A percentile compares a stretch with the other conserved stretches of the same genome.
Conservation (phyloP, 2,113 vertebrate species). For the Artemisiospiza belli region DNA sequence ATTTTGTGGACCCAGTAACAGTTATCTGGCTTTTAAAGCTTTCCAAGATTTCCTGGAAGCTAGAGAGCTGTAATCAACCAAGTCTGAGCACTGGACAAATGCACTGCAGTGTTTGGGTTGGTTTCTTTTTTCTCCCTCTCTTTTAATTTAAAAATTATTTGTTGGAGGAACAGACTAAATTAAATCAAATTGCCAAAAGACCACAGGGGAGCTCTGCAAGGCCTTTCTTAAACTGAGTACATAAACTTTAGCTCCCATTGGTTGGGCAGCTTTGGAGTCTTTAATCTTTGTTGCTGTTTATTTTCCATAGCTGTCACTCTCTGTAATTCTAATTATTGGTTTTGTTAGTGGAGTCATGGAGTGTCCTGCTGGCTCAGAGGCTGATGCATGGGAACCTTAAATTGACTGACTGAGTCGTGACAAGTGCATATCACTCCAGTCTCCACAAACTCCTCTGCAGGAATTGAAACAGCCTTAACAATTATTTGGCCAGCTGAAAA, state of each 20-base stretch:
- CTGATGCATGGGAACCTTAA: slow-evolving; percentile 31
- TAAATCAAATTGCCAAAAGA: slow-evolving; percentile 46
- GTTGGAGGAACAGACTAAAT: slow-evolving; percentile 52
- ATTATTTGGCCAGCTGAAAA: slow-evolving; percentile 50
- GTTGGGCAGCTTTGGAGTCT: neutral
- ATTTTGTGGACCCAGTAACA: neutral
- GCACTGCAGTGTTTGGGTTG: neutral
- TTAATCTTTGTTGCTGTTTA: slow-evolving; percentile 63
- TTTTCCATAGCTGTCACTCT: slow-evolving; percentile 62
- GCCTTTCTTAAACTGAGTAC: slow-evolving; percentile 20
- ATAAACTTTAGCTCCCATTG: slow-evolving; percentile 38
- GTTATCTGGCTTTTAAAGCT: neutral
- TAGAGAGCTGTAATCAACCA: neutral
- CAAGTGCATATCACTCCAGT: slow-evolving; percentile 12
- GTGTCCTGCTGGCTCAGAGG: slow-evolving; percentile 11
- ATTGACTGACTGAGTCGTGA: slow-evolving; percentile 14
- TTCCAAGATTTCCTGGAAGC: slow-evolving; percentile 20
- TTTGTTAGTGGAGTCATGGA: slow-evolving; percentile 52
- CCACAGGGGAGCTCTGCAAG: slow-evolving; percentile 31
- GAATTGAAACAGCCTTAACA: slow-evolving; percentile 36
- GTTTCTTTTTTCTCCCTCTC: neutral
- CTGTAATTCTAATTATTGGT: slow-evolving; percentile 50
- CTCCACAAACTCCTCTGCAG: slow-evolving; percentile 19
- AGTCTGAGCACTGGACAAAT: neutral
- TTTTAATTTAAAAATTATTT: slow-evolving; percentile 64